These are phyloP conservation scores for Petrocephalus microphthalmus DNA, from an alignment of 2,113 vertebrate species.

Conservation along the genomic window DNA sequence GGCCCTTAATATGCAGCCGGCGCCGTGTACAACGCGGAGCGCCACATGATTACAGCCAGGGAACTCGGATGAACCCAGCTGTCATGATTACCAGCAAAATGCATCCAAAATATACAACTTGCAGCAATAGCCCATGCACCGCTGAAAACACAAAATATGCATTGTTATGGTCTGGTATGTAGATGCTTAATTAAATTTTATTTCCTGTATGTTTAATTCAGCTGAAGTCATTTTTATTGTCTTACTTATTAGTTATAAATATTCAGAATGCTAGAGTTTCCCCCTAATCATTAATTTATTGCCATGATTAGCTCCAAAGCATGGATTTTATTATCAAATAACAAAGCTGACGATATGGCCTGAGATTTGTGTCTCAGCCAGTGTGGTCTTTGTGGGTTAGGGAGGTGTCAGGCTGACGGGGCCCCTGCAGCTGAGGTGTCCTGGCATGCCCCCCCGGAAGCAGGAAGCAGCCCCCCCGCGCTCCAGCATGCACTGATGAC, in stretches of 20 bases:
- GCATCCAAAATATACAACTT: not conserved
- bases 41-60: not conserved
- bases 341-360: not conserved
- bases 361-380: not conserved
- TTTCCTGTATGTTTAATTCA: not conserved
- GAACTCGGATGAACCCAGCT: not conserved
- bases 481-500: not conserved
- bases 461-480: not conserved
- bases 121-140: not conserved
- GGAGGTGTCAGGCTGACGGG: not conserved
- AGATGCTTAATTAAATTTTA: not conserved
- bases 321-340: not conserved
- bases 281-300: not conserved
- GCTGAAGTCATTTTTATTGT: not conserved
- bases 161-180: not conserved
- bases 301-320: not conserved
- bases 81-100: not conserved
- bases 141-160: not conserved
- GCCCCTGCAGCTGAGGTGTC: not conserved
- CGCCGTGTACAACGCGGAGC: not conserved
- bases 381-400: not conserved
- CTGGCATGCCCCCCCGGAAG: not conserved
- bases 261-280: not conserved
- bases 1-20: not conserved
- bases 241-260: slow-evolving; percentile 4